phyloP scores from a whole-genome alignment of 2,888 invertebrate species.

The Galerucella nymphaeae region DNA sequence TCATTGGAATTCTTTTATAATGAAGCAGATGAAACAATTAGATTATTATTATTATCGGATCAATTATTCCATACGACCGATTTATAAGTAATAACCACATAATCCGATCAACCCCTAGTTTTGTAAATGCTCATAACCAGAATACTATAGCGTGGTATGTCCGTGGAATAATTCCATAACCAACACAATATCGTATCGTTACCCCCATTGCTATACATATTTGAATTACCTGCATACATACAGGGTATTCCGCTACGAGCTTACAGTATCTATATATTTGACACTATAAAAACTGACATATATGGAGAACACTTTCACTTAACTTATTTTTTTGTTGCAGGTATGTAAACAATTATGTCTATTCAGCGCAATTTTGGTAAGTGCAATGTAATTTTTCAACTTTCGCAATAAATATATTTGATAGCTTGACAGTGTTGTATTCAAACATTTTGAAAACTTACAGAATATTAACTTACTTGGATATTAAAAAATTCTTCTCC shows the following conservation, averaged over 20 bases:
- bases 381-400: not conserved
- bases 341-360: not conserved
- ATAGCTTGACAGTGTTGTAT: too few relatives aligned
- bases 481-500: too few relatives aligned
- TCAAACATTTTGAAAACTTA: too few relatives aligned
- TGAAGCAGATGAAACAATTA: not conserved
- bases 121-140: not conserved
- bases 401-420: not conserved
- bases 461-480: too few relatives aligned
- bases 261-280: too few relatives aligned
- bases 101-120: not conserved
- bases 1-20: too few relatives aligned
- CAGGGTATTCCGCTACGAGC: too few relatives aligned
- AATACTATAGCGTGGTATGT: not conserved
- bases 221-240: not conserved
- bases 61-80: not conserved
- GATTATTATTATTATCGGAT: not conserved
- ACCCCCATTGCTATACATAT: not conserved
- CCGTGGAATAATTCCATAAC: not conserved
- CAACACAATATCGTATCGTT: not conserved
- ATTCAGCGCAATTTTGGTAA: not conserved
- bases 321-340: constrained; percentile 4
- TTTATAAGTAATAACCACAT: not conserved
- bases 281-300: too few relatives aligned
- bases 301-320: not conserved